A percentile compares a stretch with the other conserved stretches of the same genome.
phyloP scores from a whole-genome alignment of 2,797 vertebrate genomes.

The Ctenosaura bakeri region DNA sequence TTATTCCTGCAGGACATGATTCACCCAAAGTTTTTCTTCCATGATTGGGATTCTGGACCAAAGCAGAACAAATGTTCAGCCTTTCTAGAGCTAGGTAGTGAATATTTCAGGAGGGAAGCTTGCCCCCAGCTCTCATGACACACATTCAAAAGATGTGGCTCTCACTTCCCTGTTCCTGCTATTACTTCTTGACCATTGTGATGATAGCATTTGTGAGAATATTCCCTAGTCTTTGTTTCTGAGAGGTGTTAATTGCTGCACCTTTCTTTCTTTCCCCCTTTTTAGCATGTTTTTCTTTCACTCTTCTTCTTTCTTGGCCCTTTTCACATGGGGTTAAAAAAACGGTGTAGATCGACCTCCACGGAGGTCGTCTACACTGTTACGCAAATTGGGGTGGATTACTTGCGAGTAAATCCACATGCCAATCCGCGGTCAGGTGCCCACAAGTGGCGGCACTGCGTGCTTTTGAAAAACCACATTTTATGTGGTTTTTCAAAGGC shows the following conservation, averaged over 20 bases:
- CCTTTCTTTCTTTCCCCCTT: too few relatives aligned
- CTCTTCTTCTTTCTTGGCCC: neutral
- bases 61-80: neutral
- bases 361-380: too few relatives aligned
- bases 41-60: neutral
- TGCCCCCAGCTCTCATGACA: too few relatives aligned
- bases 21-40: neutral
- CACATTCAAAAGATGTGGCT: neutral
- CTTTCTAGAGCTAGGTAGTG: neutral
- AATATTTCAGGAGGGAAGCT: neutral
- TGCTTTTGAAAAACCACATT: too few relatives aligned
- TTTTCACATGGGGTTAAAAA: too few relatives aligned
- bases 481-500: too few relatives aligned
- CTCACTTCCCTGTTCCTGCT: neutral
- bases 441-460: too few relatives aligned
- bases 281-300: neutral
- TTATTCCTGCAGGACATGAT: neutral
- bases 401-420: too few relatives aligned
- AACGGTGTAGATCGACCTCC: too few relatives aligned
- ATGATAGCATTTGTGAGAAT: neutral
- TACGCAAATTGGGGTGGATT: too few relatives aligned
- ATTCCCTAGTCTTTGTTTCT: neutral
- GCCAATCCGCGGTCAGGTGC: too few relatives aligned
- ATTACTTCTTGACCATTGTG: neutral
- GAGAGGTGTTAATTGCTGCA: too few relatives aligned